Base-by-base conservation (phyloP, 2,797 vertebrate genomes). In the Picus viridis region DNA sequence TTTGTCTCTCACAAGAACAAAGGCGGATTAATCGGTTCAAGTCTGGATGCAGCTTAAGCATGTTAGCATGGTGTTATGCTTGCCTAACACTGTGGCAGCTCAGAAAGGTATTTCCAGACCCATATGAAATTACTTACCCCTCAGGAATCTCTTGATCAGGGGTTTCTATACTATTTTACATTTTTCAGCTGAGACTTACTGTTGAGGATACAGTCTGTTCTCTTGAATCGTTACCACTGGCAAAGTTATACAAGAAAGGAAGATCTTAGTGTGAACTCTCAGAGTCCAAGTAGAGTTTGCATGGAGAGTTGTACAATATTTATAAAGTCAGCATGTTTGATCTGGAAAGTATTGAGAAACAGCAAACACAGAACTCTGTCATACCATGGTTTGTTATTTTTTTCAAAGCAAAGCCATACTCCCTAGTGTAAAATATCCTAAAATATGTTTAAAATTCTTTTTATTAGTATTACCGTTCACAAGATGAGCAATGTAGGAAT, bases 291-390 rank as follows among this genome's bases (percentile, higher is more conserved):
- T 30, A 65, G 47, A 83, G 51, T 75, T 94, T 86, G 73, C 59
- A 67, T 75, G 47, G 53, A 75, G 72, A 67, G 16, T 63, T 78
- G 41, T 92, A 78, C 63, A 95, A 81, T 94, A 94, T 96, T 96
- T 94, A 93, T 94, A 53, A 84, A 85, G n/a, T 43, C 62, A 43
- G 47, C 0, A 0, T 59, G 43, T 93, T 96, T 96, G 91, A 94
- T 94, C 69, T 92, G n/a, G 32, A 75, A 94, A 90, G 74, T 51
- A 65, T 6, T 75, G 84, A 81, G 73, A 90, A 90, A 89, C 58
- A 89, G 76, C 34, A 93, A 92, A 89, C 47, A 57, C 51, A 67
- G 70, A 88, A 70, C n/a, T 70, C 43, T 90, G 32, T 69, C 19
- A 17, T 67, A 26, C 5, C 12, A 8, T 41, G 22, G 23, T 51